Conservation (phyloP, 64 coral and sea anemone genomes). For the Exaiptasia diaphana region DNA sequence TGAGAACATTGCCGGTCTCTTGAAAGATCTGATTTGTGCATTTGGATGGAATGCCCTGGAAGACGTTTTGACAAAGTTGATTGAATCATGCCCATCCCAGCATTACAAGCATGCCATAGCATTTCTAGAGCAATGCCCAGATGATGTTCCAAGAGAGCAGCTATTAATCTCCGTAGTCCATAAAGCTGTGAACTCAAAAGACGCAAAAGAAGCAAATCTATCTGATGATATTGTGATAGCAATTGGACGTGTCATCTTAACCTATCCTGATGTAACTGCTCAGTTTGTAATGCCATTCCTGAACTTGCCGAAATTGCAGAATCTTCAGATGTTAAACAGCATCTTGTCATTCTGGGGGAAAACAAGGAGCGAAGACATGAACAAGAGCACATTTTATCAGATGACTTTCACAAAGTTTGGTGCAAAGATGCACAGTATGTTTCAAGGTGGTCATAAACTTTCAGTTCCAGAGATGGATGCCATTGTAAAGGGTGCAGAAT, state of each 20-base stretch:
- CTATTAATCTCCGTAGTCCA: background rate
- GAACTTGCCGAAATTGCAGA: background rate
- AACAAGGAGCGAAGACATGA: background rate
- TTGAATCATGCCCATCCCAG: background rate
- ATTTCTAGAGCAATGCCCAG: background rate
- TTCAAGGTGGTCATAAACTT: background rate
- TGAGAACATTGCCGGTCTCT: background rate
- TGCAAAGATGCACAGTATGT: background rate
- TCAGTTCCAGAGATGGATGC: background rate
- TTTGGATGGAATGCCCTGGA: background rate
- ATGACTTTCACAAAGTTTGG: background rate
- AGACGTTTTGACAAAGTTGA: background rate
- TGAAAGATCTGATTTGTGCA: background rate
- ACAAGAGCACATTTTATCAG: background rate
- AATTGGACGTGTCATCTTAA: background rate
- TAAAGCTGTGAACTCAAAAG: background rate
- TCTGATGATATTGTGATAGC: background rate
- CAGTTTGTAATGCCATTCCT: background rate
- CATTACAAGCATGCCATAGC: background rate
- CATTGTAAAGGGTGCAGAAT: background rate
- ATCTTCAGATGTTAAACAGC: background rate
- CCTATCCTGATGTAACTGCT: background rate
- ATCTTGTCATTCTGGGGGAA: background rate
- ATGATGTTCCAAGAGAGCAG: background rate
- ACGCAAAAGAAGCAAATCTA: background rate